These are phyloP conservation scores for Aplodontia rufa DNA, from an alignment of 2,113 vertebrate genomes.

Conservation along the genomic window DNA sequence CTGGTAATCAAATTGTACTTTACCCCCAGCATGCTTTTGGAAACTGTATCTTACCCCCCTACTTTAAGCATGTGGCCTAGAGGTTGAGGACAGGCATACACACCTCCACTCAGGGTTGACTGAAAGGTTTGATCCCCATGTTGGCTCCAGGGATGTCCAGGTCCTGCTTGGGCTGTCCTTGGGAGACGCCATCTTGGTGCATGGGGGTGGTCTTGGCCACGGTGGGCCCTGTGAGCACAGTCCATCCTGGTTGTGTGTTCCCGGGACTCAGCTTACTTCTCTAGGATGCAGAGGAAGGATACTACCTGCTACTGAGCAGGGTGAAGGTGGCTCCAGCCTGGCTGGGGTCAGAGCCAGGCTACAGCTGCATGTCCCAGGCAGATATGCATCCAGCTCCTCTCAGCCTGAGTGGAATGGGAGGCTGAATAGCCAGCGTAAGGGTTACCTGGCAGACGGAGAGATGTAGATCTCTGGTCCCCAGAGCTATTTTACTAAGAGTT, in stretches of 20 bases:
- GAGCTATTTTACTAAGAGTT: neutral
- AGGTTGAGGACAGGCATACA: neutral
- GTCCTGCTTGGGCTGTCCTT: too few relatives aligned
- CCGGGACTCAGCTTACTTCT: neutral
- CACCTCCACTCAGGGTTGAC: neutral
- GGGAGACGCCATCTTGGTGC: neutral
- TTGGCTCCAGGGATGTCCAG: rapidly evolving
- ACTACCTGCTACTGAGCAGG: rapidly evolving
- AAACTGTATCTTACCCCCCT: neutral
- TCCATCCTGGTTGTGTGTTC: neutral
- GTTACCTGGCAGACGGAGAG: neutral
- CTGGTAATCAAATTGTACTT: neutral
- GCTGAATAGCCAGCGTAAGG: neutral
- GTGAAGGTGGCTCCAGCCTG: rapidly evolving
- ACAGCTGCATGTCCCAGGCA: neutral
- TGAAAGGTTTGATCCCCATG: rapidly evolving
- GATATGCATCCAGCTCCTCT: neutral
- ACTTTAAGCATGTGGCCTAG: neutral
- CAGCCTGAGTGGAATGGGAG: too few relatives aligned
- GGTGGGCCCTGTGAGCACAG: rapidly evolving
- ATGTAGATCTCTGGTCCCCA: neutral
- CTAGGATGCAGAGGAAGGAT: neutral
- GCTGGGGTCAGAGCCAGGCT: neutral
- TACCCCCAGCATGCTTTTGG: neutral
- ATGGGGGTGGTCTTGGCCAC: neutral